Base-by-base conservation (phyloP, 2,113 vertebrate species). In the Peromyscus polionotus region DNA sequence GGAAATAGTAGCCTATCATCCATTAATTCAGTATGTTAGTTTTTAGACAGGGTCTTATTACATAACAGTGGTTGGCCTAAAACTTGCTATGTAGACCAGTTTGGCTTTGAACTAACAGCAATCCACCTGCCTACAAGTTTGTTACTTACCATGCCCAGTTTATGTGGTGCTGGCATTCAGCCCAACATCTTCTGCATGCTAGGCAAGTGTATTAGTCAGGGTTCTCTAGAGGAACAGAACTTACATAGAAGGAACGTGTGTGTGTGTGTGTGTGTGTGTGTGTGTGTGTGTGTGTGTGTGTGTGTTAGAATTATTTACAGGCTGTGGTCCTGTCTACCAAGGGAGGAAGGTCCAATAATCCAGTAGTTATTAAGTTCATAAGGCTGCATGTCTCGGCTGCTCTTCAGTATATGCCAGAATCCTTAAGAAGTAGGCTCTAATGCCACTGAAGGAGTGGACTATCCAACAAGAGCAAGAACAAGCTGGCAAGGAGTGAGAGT, bases 1-100 rank as follows among this genome's bases (percentile, higher is more conserved):
- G 84, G 84, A 95, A 94, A 72, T 94, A 90, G 48, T 85, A 54
- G 8, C 61, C 68, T 93, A 4, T 45, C 51, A 84, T 77, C 65
- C 13, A 39, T 88, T 22, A 57, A 39, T 73, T 72, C 63, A 36
- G 3, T 73, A 28, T n/a, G 9, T 88, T 73, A 28, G 5, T 57
- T 57, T 57, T 88, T n/a, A 88, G 20, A 54, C 45, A n/a, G 45
- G 65, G 3, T 87, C 65, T 87, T 36, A 36, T 54, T 83, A 20
- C 68, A 68, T 68, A 87, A 6, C 28, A 45, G 19, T 36, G 31
- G 19, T 20, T 68, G 28, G 42, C 11, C 42, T 51, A 13, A 67
- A 68, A 48, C 28, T 33, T 8, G 33, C 19, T 67, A n/a, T 51
- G 28, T 51, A 87, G 65, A 67, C 28, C 17, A 87, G 3, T 48